Base-by-base conservation (phyloP, 2,888 invertebrate genomes). In the Zeuzera pyrina region DNA sequence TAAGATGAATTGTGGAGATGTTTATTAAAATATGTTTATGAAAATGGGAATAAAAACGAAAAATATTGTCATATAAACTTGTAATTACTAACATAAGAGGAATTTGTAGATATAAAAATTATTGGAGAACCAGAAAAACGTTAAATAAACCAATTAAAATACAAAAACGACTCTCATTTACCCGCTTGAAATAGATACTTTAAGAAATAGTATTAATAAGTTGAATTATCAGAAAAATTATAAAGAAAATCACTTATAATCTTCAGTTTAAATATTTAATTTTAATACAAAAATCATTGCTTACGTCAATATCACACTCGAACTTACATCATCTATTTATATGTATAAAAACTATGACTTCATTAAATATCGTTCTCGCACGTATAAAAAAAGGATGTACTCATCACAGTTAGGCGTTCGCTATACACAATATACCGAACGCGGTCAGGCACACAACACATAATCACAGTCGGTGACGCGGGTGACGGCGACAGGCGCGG, bases 311-410 rank as follows among this genome's bases (percentile, higher is more conserved):
- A 83, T 83, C 83, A 83, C 83, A 83, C 81, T 77, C 79, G 69
- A 65, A 64, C 78, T 81, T 81, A 83, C 73, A 78, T 81, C 81
- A 81, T 81, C 81, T 83, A 81, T 79, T 81, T 81, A 81, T 78
- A 70, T 10, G 78, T 81, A 83, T 83, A 83, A 83, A 83, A 83
- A 83, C 81, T 83, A 81, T 83, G 81, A 83, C 81, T 83, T 79
- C 66, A 71, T 78, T 83, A 81, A 81, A 79, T 67, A 81, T 71
- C 59, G 69, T 77, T 73, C 77, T 68, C 63, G 53, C 67, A 67
- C 61, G 65, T 77, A 77, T 67, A 74, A 76, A n/a, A n/a, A n/a
- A 72, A 74, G 62, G 60, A 58, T 58, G 57, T 71, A 72, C 61
- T 69, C 65, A 76, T 71, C 73, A 76, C 78, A 72, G 63, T 51